Percentiles rank a stretch among this genome's conserved stretches.
Conservation (phyloP, 2,888 invertebrate species). For the Silvanus unidentatus region DNA sequence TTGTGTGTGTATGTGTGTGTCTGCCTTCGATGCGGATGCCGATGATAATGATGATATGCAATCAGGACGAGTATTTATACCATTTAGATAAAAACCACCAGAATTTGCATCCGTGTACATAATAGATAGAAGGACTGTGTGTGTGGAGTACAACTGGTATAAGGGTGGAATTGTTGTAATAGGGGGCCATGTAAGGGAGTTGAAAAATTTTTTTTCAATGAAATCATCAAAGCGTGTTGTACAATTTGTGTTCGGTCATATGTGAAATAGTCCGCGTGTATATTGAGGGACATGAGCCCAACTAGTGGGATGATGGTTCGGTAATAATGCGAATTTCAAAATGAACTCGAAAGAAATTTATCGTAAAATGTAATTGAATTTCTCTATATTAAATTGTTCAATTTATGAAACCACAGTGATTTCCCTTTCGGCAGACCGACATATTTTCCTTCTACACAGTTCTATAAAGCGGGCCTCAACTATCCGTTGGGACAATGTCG, state of each 20-base stretch:
- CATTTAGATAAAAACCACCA: too few species aligned
- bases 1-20: too few species aligned
- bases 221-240: constrained; percentile 60
- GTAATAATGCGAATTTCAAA: constrained; percentile 42
- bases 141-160: too few species aligned
- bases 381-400: constrained; percentile 46
- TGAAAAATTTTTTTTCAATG: constrained; percentile 47
- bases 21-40: too few species aligned
- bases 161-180: constrained; percentile 9
- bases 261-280: constrained; percentile 55
- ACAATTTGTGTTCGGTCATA: constrained; percentile 61
- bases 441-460: constrained; percentile 26
- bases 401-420: constrained; percentile 47
- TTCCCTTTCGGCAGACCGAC: constrained; percentile 41
- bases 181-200: constrained; percentile 35
- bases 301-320: constrained; percentile 19
- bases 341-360: constrained; percentile 38
- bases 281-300: constrained; percentile 33
- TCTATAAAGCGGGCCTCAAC: too few species aligned
- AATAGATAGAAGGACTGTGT: too few species aligned
- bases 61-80: not conserved
- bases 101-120: too few species aligned
- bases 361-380: constrained; percentile 41
- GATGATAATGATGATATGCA: not conserved
- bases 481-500: constrained; percentile 27